A percentile compares a stretch with the other conserved stretches of the same genome.
phyloP scores from a whole-genome alignment of 2,888 invertebrate genomes.

The Scelioninae gen. 1 region DNA sequence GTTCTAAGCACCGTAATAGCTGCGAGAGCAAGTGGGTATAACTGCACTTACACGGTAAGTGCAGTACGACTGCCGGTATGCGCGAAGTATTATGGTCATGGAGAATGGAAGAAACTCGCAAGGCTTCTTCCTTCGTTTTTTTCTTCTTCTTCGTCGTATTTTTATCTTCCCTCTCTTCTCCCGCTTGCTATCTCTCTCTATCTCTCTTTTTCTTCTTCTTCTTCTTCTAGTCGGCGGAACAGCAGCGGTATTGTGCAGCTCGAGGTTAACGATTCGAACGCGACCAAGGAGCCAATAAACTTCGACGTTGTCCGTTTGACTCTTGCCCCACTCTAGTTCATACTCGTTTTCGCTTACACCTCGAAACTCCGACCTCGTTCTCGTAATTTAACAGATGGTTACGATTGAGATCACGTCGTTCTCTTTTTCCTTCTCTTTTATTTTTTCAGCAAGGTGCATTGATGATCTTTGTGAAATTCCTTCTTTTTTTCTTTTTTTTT shows the following conservation, averaged over 20 bases:
- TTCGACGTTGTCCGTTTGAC: conserved; percentile 67
- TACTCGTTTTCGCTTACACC: conserved; percentile 68
- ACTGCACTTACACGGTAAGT: conserved; percentile 70
- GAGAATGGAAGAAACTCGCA: conserved; percentile 70
- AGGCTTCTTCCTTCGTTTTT: conserved; percentile 56
- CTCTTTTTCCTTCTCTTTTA: conserved; percentile 8
- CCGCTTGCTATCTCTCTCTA: conserved; percentile 8
- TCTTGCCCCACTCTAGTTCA: conserved; percentile 48
- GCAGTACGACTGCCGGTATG: conserved; percentile 63
- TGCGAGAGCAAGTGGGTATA: conserved; percentile 69
- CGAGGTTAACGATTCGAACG: conserved; percentile 71
- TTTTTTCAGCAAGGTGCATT: neutral
- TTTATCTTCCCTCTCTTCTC: neutral
- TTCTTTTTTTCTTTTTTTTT: neutral
- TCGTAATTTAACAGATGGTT: conserved; percentile 68
- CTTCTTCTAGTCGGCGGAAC: conserved; percentile 61
- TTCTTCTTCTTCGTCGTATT: conserved; percentile 16
- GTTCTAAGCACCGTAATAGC: conserved; percentile 70
- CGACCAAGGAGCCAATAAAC: conserved; percentile 72
- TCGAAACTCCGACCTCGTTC: conserved; percentile 66
- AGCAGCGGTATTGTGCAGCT: conserved; percentile 74
- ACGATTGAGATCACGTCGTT: conserved; percentile 65
- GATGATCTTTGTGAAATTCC: neutral
- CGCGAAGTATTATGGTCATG: conserved; percentile 68
- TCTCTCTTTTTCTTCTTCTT: conserved; percentile 23